Evolutionary conservation across 1,140 invertebrate species (phyloP).

Genomic region (Drosophila lowei): DNA sequence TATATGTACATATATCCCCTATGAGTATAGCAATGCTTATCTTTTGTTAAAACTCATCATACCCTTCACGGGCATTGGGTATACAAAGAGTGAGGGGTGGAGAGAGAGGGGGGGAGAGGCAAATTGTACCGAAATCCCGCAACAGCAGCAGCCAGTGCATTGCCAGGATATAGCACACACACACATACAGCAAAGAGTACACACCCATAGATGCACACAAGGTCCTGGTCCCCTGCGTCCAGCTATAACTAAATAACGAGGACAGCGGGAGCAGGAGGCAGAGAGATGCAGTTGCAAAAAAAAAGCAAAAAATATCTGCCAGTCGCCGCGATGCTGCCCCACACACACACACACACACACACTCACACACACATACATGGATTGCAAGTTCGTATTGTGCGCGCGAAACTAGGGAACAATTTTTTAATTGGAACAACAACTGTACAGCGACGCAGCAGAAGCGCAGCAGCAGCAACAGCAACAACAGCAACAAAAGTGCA

Average conservation of each 20-base stretch:
- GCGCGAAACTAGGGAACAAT: conserved; percentile 78
- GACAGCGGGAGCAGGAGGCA: no score
- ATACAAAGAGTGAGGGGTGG: neutral
- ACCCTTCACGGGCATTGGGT: no score
- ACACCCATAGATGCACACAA: conserved; percentile 32
- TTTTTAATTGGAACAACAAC: conserved; percentile 82
- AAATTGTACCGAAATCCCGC: conserved; percentile 76
- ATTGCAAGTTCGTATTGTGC: conserved; percentile 76
- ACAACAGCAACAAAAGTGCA: conserved; percentile 59
- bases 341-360: no score
- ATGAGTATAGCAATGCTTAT: no score
- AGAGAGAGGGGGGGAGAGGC: conserved; percentile 45
- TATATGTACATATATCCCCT: no score
- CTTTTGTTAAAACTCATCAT: no score
- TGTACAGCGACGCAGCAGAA: conserved; percentile 51
- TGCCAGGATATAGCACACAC: conserved; percentile 67
- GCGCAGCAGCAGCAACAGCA: conserved; percentile 32
- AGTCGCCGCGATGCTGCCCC: no score
- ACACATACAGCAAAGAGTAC: conserved; percentile 29
- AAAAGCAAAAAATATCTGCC: no score
- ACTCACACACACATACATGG: conserved; percentile 52
- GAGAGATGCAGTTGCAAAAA: no score
- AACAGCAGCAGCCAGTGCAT: conserved; percentile 63
- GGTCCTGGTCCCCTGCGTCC: conserved; percentile 55
- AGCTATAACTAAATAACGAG: conserved; percentile 51